phyloP scores from a whole-genome alignment of 2,113 vertebrate genomes.

The Gorilla gorilla region DNA sequence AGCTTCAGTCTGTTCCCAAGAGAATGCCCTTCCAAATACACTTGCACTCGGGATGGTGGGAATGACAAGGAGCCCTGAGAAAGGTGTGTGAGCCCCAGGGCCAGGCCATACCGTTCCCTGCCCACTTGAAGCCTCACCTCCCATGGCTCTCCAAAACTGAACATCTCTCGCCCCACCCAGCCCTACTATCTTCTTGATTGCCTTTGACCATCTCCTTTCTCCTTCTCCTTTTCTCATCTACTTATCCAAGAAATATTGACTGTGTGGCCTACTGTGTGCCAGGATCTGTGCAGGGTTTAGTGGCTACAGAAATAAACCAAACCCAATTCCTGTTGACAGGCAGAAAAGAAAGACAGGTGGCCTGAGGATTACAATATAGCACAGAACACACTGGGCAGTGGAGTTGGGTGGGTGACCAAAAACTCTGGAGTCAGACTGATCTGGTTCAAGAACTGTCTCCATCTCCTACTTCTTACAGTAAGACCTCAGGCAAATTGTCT shows the following conservation, averaged over 20 bases:
- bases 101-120: neutral
- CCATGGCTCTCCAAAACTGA: neutral
- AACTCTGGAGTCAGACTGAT: neutral
- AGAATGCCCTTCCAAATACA: neutral
- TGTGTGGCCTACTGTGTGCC: neutral
- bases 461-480: neutral
- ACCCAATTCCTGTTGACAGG: neutral
- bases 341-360: neutral
- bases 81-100: neutral
- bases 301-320: neutral
- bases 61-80: neutral
- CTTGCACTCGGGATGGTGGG: neutral
- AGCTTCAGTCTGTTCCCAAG: neutral
- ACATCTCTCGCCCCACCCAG: neutral
- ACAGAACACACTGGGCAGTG: neutral
- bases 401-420: neutral
- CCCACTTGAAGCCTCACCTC: neutral
- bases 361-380: neutral
- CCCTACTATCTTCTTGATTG: neutral
- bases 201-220: neutral
- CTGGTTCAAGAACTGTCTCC: neutral
- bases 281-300: neutral
- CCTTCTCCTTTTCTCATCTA: conserved; percentile 5
- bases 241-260: neutral
- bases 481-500: neutral